phyloP scores from a whole-genome alignment of 2,797 vertebrate genomes.

The Pogonophryne albipinna region DNA sequence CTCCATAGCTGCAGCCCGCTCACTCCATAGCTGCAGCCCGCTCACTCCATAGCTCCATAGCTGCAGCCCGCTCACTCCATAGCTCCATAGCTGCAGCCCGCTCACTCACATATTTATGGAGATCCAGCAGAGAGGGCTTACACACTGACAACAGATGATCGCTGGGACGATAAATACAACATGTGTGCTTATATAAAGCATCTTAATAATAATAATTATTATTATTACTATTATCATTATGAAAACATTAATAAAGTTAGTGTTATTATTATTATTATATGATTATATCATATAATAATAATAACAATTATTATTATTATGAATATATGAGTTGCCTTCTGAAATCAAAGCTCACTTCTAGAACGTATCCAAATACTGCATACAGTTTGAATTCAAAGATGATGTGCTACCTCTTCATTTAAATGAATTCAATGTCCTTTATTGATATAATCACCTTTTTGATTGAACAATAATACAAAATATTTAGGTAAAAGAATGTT shows the following conservation, averaged over 20 bases:
- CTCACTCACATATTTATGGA: no score
- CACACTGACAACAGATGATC: slow-evolving; percentile 14
- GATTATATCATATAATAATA: no score
- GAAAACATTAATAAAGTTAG: no score
- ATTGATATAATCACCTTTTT: background rate
- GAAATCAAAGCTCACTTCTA: background rate
- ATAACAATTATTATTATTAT: no score
- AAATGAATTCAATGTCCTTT: background rate
- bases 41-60: no score
- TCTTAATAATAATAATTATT: no score
- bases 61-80: no score
- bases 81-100: background rate
- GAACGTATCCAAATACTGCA: background rate
- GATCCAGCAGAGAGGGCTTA: no score
- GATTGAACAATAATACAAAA: background rate
- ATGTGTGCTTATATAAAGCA: background rate
- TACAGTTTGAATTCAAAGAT: background rate
- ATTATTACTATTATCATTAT: no score
- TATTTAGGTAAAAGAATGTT: background rate
- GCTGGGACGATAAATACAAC: slow-evolving; percentile 14
- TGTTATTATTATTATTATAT: no score
- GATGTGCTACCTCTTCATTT: background rate
- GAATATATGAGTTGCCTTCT: background rate
- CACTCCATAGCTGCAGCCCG: no score
- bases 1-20: no score